These are phyloP conservation scores for Drosophila gaucha DNA, from an alignment of 2,888 invertebrate genomes.

Conservation along the genomic window DNA sequence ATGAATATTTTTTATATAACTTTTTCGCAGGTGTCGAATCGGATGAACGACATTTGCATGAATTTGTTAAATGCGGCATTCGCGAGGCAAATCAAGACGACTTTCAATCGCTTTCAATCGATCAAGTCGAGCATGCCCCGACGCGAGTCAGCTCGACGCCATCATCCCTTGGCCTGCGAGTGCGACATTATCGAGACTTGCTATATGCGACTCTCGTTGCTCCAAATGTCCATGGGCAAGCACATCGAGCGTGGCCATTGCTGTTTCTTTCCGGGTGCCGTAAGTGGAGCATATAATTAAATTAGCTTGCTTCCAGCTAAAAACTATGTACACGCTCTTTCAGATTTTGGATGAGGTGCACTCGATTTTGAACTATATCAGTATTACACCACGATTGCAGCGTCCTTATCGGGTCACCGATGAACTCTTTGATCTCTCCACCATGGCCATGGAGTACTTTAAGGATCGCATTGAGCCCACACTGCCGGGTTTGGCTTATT, in stretches of 20 bases:
- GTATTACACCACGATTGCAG: constrained; percentile 92
- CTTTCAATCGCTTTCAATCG: constrained; percentile 92
- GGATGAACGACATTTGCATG: constrained; percentile 92
- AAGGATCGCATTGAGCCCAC: constrained; percentile 96
- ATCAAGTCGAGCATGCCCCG: constrained; percentile 97
- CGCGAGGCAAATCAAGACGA: constrained; percentile 92
- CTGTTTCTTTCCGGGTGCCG: constrained; percentile 97
- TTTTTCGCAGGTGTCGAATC: constrained; percentile 90
- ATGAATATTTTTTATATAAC: neutral
- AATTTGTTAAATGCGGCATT: constrained; percentile 93
- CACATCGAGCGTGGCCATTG: constrained; percentile 97
- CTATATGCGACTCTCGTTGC: constrained; percentile 94
- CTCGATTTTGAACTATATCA: constrained; percentile 93
- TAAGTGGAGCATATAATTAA: constrained; percentile 83
- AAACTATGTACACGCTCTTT: constrained; percentile 3
- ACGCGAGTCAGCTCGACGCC: constrained; percentile 93
- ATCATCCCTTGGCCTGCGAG: constrained; percentile 95
- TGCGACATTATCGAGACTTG: constrained; percentile 97
- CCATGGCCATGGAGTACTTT: constrained; percentile 99
- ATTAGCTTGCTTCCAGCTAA: neutral
- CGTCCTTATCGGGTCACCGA: constrained; percentile 97
- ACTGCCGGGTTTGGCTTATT: constrained; percentile 94
- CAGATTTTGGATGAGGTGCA: constrained; percentile 96
- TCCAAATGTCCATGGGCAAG: constrained; percentile 97
- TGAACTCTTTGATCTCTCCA: constrained; percentile 96